A percentile compares a stretch with the other conserved stretches of the same genome.
Conservation (phyloP, 1,140 invertebrate species). For the Apis laboriosa region DNA sequence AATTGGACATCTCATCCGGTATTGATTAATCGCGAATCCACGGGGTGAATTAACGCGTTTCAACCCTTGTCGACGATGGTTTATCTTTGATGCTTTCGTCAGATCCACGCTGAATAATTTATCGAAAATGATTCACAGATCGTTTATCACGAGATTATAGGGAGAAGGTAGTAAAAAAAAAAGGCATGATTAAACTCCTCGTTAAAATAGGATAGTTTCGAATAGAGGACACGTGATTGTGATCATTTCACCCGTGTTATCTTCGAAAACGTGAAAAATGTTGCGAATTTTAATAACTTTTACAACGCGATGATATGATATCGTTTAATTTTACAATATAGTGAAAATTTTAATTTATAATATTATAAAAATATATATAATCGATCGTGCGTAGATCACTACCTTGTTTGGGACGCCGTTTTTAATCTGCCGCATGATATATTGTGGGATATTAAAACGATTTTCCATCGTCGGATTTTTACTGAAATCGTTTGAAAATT, state of each 20-base stretch:
- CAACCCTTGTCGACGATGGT: conserved; percentile 26
- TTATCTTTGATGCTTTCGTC: conserved; percentile 22
- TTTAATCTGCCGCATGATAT: too few relatives aligned
- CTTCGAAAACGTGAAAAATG: neutral
- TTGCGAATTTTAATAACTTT: neutral
- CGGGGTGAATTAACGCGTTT: conserved; percentile 28
- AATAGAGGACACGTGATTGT: neutral
- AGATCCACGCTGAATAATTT: conserved; percentile 28
- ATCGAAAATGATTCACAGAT: neutral
- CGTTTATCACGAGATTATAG: neutral
- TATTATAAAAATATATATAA: too few relatives aligned
- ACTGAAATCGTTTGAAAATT: too few relatives aligned
- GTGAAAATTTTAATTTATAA: neutral
- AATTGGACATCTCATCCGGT: conserved; percentile 14
- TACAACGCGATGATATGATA: too few relatives aligned
- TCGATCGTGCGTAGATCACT: too few relatives aligned
- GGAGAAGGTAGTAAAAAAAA: neutral
- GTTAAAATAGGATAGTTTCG: neutral
- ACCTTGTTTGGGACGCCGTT: too few relatives aligned
- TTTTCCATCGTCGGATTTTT: too few relatives aligned
- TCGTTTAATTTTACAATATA: too few relatives aligned
- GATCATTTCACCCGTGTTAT: neutral
- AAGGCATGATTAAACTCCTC: neutral
- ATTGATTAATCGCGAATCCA: conserved; percentile 42
- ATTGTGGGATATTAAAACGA: too few relatives aligned